Evolutionary conservation across 2,113 vertebrate species (phyloP).

Genomic region (Megaceryle maxima): DNA sequence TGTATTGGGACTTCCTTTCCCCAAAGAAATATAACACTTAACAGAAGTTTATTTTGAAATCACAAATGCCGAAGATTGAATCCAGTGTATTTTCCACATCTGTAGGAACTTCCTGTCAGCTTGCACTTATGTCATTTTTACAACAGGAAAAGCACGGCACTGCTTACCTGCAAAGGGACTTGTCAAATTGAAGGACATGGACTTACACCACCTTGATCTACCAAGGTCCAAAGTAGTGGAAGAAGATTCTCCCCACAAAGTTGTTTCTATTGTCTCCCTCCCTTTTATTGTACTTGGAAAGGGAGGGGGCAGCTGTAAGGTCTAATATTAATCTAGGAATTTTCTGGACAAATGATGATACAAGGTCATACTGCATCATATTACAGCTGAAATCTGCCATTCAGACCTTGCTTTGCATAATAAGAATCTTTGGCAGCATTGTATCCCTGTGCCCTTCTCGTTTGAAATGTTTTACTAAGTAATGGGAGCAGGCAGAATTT

Average conservation of each 20-base stretch:
- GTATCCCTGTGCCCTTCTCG: neutral
- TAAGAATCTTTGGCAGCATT: neutral
- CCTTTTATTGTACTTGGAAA: neutral
- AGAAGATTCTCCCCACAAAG: neutral
- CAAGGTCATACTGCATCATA: neutral
- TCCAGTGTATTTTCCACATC: neutral
- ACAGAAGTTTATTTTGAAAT: neutral
- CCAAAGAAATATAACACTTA: neutral
- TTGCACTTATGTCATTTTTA: neutral
- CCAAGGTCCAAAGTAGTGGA: neutral
- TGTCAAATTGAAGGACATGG: neutral
- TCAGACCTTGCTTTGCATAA: neutral
- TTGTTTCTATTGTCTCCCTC: neutral
- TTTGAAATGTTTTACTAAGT: neutral
- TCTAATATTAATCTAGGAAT: neutral
- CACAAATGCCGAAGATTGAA: neutral
- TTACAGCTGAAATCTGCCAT: neutral
- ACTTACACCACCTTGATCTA: neutral
- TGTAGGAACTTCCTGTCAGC: neutral
- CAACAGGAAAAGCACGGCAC: neutral
- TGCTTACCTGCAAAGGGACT: neutral
- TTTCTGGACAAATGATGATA: neutral
- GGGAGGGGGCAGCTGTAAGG: neutral
- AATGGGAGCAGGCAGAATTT: neutral
- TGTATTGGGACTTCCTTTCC: neutral